Evolutionary conservation across 2,113 vertebrate species (phyloP).

Genomic region (Chlorodrepanis virens): DNA sequence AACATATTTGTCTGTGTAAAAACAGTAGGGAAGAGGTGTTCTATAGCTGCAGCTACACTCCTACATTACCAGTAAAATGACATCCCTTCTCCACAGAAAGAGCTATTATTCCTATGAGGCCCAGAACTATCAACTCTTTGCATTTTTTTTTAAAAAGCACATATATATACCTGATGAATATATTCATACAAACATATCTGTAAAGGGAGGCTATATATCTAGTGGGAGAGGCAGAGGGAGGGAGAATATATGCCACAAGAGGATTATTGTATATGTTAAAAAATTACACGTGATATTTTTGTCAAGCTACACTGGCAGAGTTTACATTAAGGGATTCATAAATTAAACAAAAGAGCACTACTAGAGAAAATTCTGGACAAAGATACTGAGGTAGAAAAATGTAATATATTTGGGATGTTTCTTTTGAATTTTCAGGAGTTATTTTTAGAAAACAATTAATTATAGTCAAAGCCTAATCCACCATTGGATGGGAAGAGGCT

Average conservation of each 20-base stretch:
- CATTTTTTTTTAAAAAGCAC: fast-evolving
- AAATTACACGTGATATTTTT: background rate
- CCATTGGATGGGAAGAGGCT: background rate
- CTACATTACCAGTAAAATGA: background rate
- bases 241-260: background rate
- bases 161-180: background rate
- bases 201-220: background rate
- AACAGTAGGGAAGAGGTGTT: background rate
- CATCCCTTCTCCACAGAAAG: background rate
- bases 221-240: background rate
- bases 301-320: background rate
- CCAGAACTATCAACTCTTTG: background rate
- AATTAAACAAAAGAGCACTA: background rate
- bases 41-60: background rate
- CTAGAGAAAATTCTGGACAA: background rate
- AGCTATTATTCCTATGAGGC: background rate
- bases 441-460: background rate
- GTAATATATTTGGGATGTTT: background rate
- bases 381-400: background rate
- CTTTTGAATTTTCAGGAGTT: background rate
- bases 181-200: background rate
- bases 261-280: background rate
- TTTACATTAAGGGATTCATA: background rate
- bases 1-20: background rate
- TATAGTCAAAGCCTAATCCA: background rate